Conservation (phyloP, 2,113 vertebrate genomes). For the Lophochroa leadbeateri region DNA sequence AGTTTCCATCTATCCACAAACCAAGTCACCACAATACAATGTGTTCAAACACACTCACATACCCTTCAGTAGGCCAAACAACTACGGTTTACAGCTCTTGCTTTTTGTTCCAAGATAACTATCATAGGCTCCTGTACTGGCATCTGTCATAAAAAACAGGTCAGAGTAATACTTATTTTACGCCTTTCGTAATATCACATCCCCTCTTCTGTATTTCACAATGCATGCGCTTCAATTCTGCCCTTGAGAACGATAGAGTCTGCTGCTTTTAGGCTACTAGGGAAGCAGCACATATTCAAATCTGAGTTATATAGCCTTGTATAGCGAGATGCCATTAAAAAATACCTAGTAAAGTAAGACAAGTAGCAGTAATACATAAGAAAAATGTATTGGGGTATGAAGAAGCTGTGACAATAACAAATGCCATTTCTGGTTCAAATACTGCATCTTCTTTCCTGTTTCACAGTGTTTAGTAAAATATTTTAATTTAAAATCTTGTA, state of each 20-base stretch:
- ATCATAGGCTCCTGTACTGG: background rate
- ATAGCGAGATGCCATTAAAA: background rate
- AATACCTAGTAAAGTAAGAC: background rate
- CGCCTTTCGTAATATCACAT: background rate
- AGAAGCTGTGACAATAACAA: background rate
- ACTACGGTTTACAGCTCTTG: background rate
- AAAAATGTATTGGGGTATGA: background rate
- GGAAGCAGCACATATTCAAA: background rate
- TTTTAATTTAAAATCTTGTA: background rate
- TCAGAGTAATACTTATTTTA: background rate
- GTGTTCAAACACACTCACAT: background rate
- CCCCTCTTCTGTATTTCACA: background rate
- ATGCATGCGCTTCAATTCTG: background rate
- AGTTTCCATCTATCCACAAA: background rate
- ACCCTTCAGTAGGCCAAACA: background rate
- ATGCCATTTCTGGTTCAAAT: background rate
- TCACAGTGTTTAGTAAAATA: background rate
- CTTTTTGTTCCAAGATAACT: background rate
- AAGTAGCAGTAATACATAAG: background rate
- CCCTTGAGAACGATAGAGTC: background rate
- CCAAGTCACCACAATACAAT: background rate
- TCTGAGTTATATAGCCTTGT: background rate
- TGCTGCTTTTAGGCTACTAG: background rate
- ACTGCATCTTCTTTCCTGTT: background rate
- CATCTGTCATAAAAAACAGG: background rate